Conservation (phyloP, 2,113 vertebrate species). For the Nematolebias whitei region DNA sequence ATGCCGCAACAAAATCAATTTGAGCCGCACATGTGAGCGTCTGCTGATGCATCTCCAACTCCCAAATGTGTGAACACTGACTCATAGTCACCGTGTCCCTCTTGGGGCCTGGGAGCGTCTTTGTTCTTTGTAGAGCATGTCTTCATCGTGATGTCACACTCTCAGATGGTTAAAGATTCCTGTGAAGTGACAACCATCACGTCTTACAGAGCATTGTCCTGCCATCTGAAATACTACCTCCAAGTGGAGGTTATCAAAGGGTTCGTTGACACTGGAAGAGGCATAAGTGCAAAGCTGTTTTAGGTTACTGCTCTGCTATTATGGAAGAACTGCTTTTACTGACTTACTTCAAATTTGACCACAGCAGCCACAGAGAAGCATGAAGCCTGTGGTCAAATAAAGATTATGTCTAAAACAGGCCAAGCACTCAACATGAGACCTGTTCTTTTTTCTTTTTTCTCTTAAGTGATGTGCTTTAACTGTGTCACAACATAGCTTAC, state of each 20-base stretch:
- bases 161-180: constrained; percentile 45
- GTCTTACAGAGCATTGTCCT: constrained; percentile 30
- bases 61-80: constrained; percentile 48
- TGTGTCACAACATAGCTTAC: constrained; percentile 12
- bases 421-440: constrained; percentile 22
- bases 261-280: constrained; percentile 39
- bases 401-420: constrained; percentile 60
- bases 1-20: neutral
- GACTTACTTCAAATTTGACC: constrained; percentile 49
- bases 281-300: constrained; percentile 48
- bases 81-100: constrained; percentile 57
- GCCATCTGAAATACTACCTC: constrained; percentile 17
- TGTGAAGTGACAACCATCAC: constrained; percentile 28
- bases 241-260: constrained; percentile 50
- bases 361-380: constrained; percentile 43
- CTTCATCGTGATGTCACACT: constrained; percentile 61
- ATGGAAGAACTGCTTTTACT: constrained; percentile 44
- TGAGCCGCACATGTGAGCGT: constrained; percentile 32
- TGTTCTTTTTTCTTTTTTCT: constrained; percentile 15
- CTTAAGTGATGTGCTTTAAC: neutral
- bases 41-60: constrained; percentile 13
- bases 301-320: constrained; percentile 41
- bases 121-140: constrained; percentile 71
- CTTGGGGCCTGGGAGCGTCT: constrained; percentile 37
- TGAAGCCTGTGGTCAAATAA: constrained; percentile 61